These are phyloP conservation scores for Tetheella fluctuosa DNA, from an alignment of 2,888 invertebrate species.

Conservation along the genomic window DNA sequence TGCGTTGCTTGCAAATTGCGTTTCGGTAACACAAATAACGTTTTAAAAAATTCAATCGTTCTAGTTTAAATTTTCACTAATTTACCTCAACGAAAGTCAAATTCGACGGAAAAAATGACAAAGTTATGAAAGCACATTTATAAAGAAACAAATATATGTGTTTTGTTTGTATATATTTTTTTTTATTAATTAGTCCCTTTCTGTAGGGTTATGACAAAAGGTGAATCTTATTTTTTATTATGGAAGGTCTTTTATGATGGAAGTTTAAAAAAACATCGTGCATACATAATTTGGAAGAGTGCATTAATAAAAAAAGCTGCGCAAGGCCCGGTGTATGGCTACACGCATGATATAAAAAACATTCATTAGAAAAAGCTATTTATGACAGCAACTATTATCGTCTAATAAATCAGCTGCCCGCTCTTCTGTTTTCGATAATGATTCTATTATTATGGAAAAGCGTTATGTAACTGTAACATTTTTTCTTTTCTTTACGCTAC, in stretches of 20 bases:
- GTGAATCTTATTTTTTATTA: constrained; percentile 49
- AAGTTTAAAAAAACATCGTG: constrained; percentile 54
- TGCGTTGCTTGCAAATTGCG: background rate
- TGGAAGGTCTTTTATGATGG: constrained; percentile 31
- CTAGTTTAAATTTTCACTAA: too few relatives aligned
- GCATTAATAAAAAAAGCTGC: constrained; percentile 68
- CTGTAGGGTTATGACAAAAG: constrained; percentile 49
- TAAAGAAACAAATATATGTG: background rate
- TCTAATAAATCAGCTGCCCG: constrained; percentile 84
- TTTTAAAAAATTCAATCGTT: constrained; percentile 20
- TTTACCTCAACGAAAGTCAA: too few relatives aligned
- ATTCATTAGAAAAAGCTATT: constrained; percentile 81
- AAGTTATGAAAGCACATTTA: background rate
- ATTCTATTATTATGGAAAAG: constrained; percentile 85
- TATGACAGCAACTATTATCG: constrained; percentile 83
- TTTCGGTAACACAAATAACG: background rate
- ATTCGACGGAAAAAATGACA: background rate
- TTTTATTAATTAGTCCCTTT: constrained; percentile 39
- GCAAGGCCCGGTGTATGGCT: constrained; percentile 65
- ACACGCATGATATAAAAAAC: constrained; percentile 66
- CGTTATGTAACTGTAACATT: constrained; percentile 84
- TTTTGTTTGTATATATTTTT: background rate
- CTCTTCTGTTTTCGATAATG: constrained; percentile 85
- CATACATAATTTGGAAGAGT: constrained; percentile 68
- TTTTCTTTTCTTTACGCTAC: constrained; percentile 42